These are phyloP conservation scores for Neotoma lepida DNA, from an alignment of 2,113 vertebrate genomes.

Conservation along the genomic window DNA sequence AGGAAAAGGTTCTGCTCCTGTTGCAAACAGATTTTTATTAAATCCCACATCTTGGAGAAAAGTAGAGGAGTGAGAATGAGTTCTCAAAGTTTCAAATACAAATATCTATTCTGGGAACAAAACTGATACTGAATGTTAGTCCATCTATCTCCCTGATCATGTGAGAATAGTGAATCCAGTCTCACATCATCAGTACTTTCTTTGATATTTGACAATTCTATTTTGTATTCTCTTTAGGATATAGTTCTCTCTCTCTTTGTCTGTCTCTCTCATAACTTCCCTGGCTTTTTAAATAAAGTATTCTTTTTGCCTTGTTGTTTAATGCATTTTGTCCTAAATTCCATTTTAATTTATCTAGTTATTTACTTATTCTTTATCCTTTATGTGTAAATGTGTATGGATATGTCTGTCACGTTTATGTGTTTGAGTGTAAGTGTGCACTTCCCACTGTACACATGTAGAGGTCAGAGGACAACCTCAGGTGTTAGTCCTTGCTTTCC, in stretches of 20 bases:
- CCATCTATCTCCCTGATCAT: not conserved
- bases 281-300: not conserved
- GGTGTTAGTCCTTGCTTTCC: not conserved
- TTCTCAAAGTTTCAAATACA: slow-evolving; percentile 17
- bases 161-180: not conserved
- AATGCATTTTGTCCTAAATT: not conserved
- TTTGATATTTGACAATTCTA: slow-evolving; percentile 2
- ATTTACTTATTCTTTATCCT: not conserved
- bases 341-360: not conserved
- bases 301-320: not conserved
- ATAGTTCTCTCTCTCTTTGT: not conserved
- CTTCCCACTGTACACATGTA: not conserved
- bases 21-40: not conserved
- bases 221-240: not conserved
- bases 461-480: not conserved
- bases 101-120: not conserved
- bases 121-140: not conserved
- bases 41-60: not conserved
- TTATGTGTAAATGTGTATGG: not conserved
- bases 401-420: not conserved
- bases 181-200: not conserved
- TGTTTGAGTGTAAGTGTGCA: not conserved
- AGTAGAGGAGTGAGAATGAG: not conserved
- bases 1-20: not conserved
- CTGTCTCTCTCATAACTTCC: not conserved